Conservation (phyloP, 2,113 vertebrate genomes). For the Melanostigma gelatinosum region DNA sequence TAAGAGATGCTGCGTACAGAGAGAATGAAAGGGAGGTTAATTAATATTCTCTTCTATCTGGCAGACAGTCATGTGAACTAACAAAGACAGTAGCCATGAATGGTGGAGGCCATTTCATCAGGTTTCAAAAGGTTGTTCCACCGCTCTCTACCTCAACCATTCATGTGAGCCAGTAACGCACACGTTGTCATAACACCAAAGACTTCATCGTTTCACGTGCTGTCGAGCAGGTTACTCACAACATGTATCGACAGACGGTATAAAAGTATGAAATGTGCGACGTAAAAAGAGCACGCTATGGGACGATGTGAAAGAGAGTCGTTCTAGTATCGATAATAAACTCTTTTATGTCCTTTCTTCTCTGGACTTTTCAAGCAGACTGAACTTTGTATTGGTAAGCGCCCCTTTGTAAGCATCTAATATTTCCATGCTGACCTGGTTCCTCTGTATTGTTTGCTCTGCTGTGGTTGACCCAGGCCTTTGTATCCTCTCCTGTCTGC, state of each 20-base stretch:
- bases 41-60: constrained; percentile 11
- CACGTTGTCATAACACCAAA: background rate
- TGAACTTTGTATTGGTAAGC: background rate
- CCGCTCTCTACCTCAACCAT: background rate
- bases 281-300: background rate
- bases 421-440: constrained; percentile 53
- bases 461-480: constrained; percentile 12
- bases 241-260: background rate
- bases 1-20: background rate
- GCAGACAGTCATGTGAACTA: background rate
- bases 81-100: constrained; percentile 3
- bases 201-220: background rate
- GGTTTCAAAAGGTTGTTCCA: constrained; percentile 6
- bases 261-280: background rate
- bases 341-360: background rate
- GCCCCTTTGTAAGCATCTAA: constrained; percentile 8
- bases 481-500: constrained; percentile 21
- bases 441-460: constrained; percentile 51
- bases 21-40: background rate
- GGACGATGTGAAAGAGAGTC: constrained; percentile 27
- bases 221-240: background rate
- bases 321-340: background rate
- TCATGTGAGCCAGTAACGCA: background rate
- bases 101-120: background rate
- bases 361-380: background rate